A percentile compares a stretch with the other conserved stretches of the same genome.
Conservation (phyloP, 2,888 invertebrate species). For the Mimumesa dahlbomi region DNA sequence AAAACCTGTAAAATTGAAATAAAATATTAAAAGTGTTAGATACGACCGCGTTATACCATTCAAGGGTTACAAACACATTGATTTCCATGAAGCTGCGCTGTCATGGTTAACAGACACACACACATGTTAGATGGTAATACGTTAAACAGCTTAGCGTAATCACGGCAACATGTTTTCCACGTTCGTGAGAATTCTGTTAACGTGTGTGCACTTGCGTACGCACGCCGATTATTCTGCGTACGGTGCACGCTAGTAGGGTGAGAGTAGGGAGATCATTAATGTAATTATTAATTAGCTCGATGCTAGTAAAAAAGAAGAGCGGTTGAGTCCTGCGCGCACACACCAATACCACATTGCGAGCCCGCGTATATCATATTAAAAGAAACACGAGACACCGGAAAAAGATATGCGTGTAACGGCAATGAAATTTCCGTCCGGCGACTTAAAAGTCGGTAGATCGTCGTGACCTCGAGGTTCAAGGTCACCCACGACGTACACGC, state of each 20-base stretch:
- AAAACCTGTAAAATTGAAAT: too few relatives aligned
- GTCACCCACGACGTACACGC: conserved; percentile 12
- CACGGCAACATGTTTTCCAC: too few relatives aligned
- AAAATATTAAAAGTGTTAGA: too few relatives aligned
- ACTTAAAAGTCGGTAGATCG: background rate
- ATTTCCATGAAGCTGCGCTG: too few relatives aligned
- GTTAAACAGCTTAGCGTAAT: too few relatives aligned
- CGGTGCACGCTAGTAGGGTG: background rate
- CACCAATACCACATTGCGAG: conserved; percentile 70
- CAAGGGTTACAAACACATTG: too few relatives aligned
- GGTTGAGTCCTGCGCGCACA: conserved; percentile 70
- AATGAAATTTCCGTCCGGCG: conserved; percentile 17
- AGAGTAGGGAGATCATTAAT: conserved; percentile 44
- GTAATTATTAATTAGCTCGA: conserved; percentile 63
- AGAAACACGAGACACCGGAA: conserved; percentile 48
- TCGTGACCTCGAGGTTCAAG: conserved; percentile 19
- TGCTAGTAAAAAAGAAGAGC: conserved; percentile 44
- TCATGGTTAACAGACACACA: too few relatives aligned
- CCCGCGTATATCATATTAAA: conserved; percentile 60
- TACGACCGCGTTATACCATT: too few relatives aligned
- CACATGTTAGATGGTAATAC: too few relatives aligned
- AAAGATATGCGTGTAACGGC: conserved; percentile 3
- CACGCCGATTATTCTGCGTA: too few relatives aligned
- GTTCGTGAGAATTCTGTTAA: too few relatives aligned
- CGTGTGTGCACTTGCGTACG: too few relatives aligned